phyloP scores from a whole-genome alignment of 2,888 invertebrate genomes.

The Microplitis manilae region DNA sequence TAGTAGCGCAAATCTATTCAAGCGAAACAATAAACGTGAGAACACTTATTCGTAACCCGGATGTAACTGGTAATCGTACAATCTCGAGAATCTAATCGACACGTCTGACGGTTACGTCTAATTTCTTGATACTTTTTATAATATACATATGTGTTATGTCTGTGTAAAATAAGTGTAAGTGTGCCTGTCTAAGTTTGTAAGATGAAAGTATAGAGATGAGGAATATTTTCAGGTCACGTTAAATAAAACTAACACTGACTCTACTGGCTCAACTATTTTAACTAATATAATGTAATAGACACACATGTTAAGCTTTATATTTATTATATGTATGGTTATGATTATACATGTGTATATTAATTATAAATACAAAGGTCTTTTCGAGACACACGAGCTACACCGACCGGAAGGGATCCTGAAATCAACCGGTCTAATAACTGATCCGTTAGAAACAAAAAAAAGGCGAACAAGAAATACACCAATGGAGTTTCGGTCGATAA shows the following conservation, averaged over 20 bases:
- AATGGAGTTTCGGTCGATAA: not conserved
- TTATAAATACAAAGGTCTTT: not conserved
- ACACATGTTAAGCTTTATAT: not conserved
- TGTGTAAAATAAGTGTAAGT: not conserved
- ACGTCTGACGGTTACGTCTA: slow-evolving; percentile 25
- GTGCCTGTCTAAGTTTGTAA: not conserved
- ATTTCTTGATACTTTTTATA: slow-evolving; percentile 19
- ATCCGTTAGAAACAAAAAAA: slow-evolving; percentile 12
- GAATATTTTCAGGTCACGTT: slow-evolving; percentile 33
- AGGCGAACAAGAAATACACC: not conserved
- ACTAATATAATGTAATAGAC: not conserved
- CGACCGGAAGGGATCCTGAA: slow-evolving; percentile 11
- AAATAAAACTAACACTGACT: not conserved
- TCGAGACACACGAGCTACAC: not conserved
- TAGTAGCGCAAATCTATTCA: slow-evolving; percentile 22
- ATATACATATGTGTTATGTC: not conserved
- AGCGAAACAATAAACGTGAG: slow-evolving; percentile 37
- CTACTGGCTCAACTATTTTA: not conserved
- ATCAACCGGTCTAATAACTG: not conserved
- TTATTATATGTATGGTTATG: not conserved
- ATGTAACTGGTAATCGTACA: slow-evolving; percentile 27
- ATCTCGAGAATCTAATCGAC: slow-evolving; percentile 22
- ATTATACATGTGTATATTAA: not conserved
- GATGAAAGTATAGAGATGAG: slow-evolving; percentile 24
- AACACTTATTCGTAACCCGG: slow-evolving; percentile 33